These are phyloP conservation scores for Trematomus bernacchii DNA, from an alignment of 2,797 vertebrate species.

Conservation along the genomic window DNA sequence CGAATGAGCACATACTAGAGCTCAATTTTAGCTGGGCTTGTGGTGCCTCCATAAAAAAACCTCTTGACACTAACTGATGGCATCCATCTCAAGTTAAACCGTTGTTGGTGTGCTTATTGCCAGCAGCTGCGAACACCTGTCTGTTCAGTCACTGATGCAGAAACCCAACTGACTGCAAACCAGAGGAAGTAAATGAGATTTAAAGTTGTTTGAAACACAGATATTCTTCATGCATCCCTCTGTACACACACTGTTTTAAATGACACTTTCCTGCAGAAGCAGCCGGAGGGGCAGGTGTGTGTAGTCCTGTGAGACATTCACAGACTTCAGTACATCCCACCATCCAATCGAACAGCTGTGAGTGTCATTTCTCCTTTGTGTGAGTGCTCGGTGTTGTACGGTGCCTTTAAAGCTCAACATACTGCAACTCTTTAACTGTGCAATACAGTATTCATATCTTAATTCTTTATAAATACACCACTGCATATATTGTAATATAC, in stretches of 20 bases:
- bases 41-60: not conserved
- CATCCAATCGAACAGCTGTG: conserved; percentile 17
- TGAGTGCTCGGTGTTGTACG: not conserved
- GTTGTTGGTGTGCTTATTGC: not conserved
- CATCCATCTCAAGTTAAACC: not conserved
- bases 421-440: too few relatives aligned
- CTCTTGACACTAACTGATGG: not conserved
- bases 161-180: not conserved
- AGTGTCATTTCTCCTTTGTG: not conserved
- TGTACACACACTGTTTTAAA: not conserved
- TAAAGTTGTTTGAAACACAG: not conserved
- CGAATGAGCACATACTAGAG: too few relatives aligned
- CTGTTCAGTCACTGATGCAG: not conserved
- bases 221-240: not conserved
- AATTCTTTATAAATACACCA: too few relatives aligned
- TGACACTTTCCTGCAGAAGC: not conserved
- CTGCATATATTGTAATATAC: too few relatives aligned
- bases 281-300: conserved; percentile 32
- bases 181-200: not conserved
- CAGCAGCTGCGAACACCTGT: not conserved
- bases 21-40: too few relatives aligned
- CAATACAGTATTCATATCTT: too few relatives aligned
- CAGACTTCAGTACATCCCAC: not conserved
- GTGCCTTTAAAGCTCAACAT: not conserved
- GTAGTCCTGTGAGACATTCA: not conserved